These are phyloP conservation scores for Enteromius unitaeniatus DNA, from an alignment of 2,797 vertebrate species.

Conservation along the genomic window DNA sequence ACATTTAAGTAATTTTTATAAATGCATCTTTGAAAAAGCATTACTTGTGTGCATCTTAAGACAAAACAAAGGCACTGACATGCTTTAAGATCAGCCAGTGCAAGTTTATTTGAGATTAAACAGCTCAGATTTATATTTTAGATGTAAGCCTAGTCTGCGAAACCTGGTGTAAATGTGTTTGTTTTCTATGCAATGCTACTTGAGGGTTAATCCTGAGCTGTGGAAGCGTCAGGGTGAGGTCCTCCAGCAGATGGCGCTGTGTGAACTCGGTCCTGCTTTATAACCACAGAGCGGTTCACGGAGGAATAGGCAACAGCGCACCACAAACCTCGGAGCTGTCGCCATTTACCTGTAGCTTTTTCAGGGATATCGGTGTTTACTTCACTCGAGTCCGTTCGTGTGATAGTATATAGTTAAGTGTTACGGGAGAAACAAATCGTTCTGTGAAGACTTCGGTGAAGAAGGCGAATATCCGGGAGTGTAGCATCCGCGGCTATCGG, in stretches of 20 bases:
- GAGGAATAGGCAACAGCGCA: slow-evolving; percentile 37
- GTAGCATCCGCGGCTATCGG: slow-evolving; percentile 28
- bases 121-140: too few species aligned
- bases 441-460: not conserved
- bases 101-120: too few species aligned
- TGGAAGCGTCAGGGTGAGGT: not conserved
- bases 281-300: slow-evolving; percentile 19
- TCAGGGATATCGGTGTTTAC: not conserved
- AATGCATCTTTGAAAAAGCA: too few species aligned
- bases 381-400: not conserved
- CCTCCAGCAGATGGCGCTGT: slow-evolving; percentile 37
- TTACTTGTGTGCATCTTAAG: too few species aligned
- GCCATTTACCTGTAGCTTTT: slow-evolving; percentile 41
- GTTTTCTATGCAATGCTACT: not conserved
- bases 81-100: too few species aligned
- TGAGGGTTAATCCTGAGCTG: slow-evolving; percentile 1
- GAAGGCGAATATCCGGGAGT: slow-evolving; percentile 29
- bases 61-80: too few species aligned
- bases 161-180: not conserved
- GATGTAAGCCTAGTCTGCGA: too few species aligned
- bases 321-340: slow-evolving; percentile 18
- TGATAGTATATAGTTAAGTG: not conserved
- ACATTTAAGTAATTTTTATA: too few species aligned
- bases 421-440: not conserved
- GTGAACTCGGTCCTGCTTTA: not conserved